phyloP scores from a whole-genome alignment of 2,888 invertebrate genomes.

The Stenodera caucasica region DNA sequence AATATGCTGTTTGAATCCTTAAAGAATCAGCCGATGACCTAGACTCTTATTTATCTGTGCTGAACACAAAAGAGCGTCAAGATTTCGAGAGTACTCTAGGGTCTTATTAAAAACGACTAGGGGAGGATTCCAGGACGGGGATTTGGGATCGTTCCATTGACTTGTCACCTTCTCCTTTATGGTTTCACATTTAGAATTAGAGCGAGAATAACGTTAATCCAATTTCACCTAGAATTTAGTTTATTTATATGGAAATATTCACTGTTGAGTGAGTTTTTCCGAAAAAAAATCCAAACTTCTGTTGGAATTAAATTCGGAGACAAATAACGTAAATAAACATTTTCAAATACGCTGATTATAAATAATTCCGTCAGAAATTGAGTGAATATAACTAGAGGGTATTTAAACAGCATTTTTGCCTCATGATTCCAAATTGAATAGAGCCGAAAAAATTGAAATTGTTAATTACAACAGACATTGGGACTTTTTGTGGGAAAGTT shows the following conservation, averaged over 20 bases:
- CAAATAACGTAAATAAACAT: no score
- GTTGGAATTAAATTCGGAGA: no score
- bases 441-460: no score
- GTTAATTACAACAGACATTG: no score
- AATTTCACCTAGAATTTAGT: background rate
- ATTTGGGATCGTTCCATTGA: background rate
- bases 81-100: background rate
- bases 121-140: background rate
- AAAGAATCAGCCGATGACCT: background rate
- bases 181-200: background rate
- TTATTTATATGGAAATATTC: no score
- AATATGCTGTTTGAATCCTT: background rate
- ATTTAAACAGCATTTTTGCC: no score
- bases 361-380: no score
- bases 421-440: no score
- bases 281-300: background rate
- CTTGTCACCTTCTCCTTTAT: constrained; percentile 1
- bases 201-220: background rate
- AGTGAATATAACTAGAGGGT: no score
- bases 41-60: background rate
- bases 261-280: no score
- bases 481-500: no score
- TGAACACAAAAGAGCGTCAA: background rate
- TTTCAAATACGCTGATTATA: no score
- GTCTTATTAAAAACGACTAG: background rate